Percentiles rank a stretch among this genome's conserved stretches.
These are phyloP conservation scores for Tricholaema leucomelas DNA, from an alignment of 2,113 vertebrate genomes.

Conservation along the genomic window DNA sequence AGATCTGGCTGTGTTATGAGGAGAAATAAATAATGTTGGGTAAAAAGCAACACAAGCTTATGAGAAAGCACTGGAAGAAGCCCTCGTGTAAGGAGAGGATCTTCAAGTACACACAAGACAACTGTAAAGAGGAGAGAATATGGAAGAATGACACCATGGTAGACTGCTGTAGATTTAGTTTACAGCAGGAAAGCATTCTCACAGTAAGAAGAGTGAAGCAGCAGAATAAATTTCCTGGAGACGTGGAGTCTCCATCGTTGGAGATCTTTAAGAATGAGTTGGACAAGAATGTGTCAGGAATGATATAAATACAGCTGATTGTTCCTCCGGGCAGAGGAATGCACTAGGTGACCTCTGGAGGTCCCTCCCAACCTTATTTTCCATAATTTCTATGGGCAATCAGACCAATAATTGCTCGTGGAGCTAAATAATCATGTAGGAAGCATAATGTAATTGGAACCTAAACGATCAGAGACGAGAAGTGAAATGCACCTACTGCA, in stretches of 20 bases:
- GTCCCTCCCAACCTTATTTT: conserved; percentile 16
- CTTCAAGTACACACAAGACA: neutral
- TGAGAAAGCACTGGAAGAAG: neutral
- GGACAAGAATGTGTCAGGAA: neutral
- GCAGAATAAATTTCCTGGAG: neutral
- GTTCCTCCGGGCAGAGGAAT: neutral
- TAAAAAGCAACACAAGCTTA: neutral
- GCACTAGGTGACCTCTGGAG: neutral
- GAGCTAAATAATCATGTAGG: conserved; percentile 29
- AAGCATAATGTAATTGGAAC: conserved; percentile 14
- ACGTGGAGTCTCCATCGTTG: neutral
- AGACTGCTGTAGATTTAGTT: neutral
- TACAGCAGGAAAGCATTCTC: neutral
- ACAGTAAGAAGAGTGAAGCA: neutral
- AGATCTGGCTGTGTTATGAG: neutral
- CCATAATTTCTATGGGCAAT: neutral
- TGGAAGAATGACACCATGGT: neutral
- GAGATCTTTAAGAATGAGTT: neutral
- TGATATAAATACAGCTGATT: neutral
- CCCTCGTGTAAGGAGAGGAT: neutral
- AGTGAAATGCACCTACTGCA: neutral
- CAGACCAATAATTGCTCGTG: conserved; percentile 25
- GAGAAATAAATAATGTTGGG: neutral
- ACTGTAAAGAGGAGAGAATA: neutral
- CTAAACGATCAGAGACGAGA: neutral